Percentiles rank a stretch among this genome's conserved stretches.
These are phyloP conservation scores for Coelopa pilipes DNA, from an alignment of 2,888 invertebrate species.

Conservation along the genomic window DNA sequence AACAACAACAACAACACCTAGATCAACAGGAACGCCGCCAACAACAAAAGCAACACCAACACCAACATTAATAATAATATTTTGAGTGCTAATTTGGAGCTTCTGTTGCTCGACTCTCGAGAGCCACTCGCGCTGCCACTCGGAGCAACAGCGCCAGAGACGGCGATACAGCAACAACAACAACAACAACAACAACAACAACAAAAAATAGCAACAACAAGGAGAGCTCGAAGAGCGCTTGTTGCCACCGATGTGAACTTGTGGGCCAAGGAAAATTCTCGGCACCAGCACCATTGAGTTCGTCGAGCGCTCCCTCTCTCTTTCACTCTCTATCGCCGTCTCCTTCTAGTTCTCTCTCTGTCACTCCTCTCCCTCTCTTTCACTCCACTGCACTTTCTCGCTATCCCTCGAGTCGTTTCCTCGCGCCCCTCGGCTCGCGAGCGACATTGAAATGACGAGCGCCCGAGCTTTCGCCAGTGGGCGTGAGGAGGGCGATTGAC, in stretches of 20 bases:
- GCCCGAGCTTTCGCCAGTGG: conserved; percentile 5
- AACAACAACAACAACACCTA: conserved; percentile 12
- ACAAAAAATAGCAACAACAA: background rate
- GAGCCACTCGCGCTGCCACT: background rate
- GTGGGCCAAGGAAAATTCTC: conserved; percentile 26
- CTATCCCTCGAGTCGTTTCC: no score
- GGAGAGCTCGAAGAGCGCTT: background rate
- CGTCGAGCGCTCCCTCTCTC: background rate
- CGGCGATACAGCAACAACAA: no score
- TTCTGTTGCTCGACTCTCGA: conserved; percentile 23
- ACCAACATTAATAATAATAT: conserved; percentile 15
- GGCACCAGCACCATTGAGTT: background rate
- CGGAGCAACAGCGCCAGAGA: no score
- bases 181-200: background rate
- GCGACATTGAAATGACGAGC: conserved; percentile 33
- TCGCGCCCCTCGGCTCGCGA: background rate
- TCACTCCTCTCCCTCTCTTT: background rate
- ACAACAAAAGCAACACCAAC: conserved; percentile 21
- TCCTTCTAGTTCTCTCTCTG: no score
- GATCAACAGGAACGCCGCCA: conserved; percentile 3
- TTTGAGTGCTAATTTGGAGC: conserved; percentile 32
- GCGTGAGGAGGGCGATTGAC: background rate
- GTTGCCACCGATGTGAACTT: conserved; percentile 24
- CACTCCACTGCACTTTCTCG: no score
- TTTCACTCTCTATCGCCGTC: background rate